Evolutionary conservation across 1,140 invertebrate genomes (phyloP).

Genomic region (Sycophaga agraensis): DNA sequence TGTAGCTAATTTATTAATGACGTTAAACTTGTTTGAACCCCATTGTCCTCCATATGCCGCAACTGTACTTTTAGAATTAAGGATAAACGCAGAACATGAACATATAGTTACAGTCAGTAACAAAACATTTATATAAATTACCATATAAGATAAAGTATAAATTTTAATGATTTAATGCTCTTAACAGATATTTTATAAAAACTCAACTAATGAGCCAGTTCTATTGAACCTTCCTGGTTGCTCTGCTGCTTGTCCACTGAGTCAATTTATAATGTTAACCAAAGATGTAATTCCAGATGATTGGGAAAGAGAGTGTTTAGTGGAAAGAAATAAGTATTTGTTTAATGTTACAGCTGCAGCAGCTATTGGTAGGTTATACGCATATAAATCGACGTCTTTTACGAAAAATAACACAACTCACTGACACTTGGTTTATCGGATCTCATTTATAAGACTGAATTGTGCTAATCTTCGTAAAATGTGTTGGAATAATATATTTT

Average conservation of each 20-base stretch:
- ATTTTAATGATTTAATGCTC: slow-evolving; percentile 1
- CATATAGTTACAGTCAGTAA: slow-evolving; percentile 53
- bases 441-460: too few relatives aligned
- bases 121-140: slow-evolving; percentile 5
- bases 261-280: slow-evolving; percentile 59
- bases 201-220: slow-evolving; percentile 58
- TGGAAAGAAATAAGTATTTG: slow-evolving; percentile 38
- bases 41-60: slow-evolving; percentile 74
- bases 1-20: slow-evolving; percentile 73
- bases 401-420: not conserved
- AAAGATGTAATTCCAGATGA: slow-evolving; percentile 59
- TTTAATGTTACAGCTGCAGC: slow-evolving; percentile 41
- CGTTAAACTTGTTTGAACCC: slow-evolving; percentile 71
- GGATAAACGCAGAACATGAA: slow-evolving; percentile 44
- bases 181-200: slow-evolving; percentile 66
- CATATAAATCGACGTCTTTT: not conserved
- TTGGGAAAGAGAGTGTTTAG: slow-evolving; percentile 62
- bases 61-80: slow-evolving; percentile 72
- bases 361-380: slow-evolving; percentile 45
- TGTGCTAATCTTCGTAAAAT: too few relatives aligned
- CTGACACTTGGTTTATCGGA: too few relatives aligned
- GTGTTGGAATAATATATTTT: too few relatives aligned
- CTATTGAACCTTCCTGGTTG: slow-evolving; percentile 65
- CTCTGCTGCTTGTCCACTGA: slow-evolving; percentile 61
- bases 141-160: not conserved